Base-by-base conservation (phyloP, 1,140 invertebrate species). In the Drosophila nigromelanica region DNA sequence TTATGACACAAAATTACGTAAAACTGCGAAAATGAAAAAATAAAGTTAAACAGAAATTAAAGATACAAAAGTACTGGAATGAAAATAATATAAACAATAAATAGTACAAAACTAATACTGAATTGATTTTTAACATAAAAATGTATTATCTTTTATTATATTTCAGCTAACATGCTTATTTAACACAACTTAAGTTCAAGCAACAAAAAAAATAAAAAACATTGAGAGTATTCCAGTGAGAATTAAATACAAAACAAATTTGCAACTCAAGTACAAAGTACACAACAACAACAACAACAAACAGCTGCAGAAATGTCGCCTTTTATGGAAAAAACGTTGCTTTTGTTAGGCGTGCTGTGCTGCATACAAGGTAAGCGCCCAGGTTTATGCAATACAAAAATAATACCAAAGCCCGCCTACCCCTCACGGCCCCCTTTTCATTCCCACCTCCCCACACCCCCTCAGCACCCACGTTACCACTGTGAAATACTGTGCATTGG, bases 291-390 rank as follows among this genome's bases (percentile, higher is more conserved):
- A 21, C 4, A 27, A 40, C n/a, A 27, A 60, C 8, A 67, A 59
- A 62, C 51, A 62, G 48, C 50, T 70, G 18, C 56, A 33, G 73
- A 54, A 76, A 91, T 91, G 90, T 87, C 90, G 69, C 89, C 90
- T 45, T 75, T 90, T 68, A 70, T 87, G 79, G 85, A 91, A 61
- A 91, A 90, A 75, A 76, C 64, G 67, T 33, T 91, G 71, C 64
- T 91, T 40, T 56, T 91, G 48, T 63, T 91, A 67, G 89, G 85
- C 75, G 50, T 87, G 43, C 67, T 91, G 52, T 91, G 85, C 75
- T 91, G 89, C 76, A 81, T 91, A 78, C 89, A 91, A 81, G 85
- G 90, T 91, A 77, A 83, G 79, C 47, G 37, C 56, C 48, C 35
- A 47, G 50, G 54, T 79, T 64, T 67, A 72, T 59, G 59, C 62